phyloP scores from a whole-genome alignment of 2,797 vertebrate species.

The Dallia pectoralis region DNA sequence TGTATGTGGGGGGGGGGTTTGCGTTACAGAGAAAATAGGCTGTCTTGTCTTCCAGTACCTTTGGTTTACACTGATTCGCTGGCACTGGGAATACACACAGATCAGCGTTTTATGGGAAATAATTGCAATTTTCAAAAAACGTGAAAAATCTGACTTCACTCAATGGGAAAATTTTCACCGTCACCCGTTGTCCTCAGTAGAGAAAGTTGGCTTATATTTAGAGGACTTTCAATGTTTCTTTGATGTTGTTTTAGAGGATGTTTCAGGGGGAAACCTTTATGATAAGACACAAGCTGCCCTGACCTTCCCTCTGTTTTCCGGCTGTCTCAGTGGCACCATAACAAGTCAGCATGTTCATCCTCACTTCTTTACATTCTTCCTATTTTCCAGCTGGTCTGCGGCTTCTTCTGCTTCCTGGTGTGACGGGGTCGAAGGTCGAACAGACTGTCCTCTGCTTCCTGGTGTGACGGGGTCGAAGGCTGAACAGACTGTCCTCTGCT shows the following conservation, averaged over 20 bases:
- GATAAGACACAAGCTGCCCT: no score
- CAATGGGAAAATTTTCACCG: conserved; percentile 33
- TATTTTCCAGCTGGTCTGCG: conserved; percentile 43
- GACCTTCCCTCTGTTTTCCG: conserved; percentile 19
- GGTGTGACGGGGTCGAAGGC: conserved; percentile 23
- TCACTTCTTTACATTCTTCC: conserved; percentile 34
- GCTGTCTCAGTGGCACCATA: no score
- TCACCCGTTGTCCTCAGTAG: conserved; percentile 15
- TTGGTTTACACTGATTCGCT: conserved; percentile 8
- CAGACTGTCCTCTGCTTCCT: conserved; percentile 37
- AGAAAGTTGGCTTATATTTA: conserved; percentile 34
- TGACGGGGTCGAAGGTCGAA: conserved; percentile 21
- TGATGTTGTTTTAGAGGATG: conserved; percentile 59
- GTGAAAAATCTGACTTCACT: background rate
- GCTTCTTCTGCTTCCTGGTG: conserved; percentile 55
- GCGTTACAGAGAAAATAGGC: background rate
- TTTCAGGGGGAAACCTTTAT: conserved; percentile 62
- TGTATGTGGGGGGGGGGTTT: no score
- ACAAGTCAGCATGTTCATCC: conserved; percentile 42
- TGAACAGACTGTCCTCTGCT: conserved; percentile 31
- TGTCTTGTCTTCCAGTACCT: conserved; percentile 2
- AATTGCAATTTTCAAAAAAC: conserved; percentile 2
- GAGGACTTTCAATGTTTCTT: conserved; percentile 47
- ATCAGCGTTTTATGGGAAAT: conserved; percentile 23
- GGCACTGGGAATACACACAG: background rate